Base-by-base conservation (phyloP, 2,113 vertebrate genomes). In the Mohoua ochrocephala region DNA sequence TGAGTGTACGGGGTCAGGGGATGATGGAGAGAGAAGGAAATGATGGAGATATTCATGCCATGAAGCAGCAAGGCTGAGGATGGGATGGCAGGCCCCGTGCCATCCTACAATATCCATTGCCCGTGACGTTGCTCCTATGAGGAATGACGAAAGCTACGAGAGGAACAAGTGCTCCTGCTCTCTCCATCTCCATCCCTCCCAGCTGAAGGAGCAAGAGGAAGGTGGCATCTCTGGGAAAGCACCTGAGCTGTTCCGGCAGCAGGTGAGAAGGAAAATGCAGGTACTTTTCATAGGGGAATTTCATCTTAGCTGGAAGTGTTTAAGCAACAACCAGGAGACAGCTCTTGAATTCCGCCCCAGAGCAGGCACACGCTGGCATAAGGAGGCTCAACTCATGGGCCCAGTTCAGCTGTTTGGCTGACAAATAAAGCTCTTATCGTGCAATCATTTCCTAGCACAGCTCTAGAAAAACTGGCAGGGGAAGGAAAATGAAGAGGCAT, bases 381-480 rank as follows among this genome's bases (percentile, higher is more conserved):
- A 63, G 56, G 33, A 91, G 22, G 44, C 45, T 88, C 71, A 80
- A 6, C n/a, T 69, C 76, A 24, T 0, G 21, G 76, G 45, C 42
- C 44, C 21, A 71, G 45, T 57, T 70, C 71, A 85, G 85, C 11
- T 73, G 85, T 77, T 41, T 77, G 71, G 45, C 50, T 81, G 71
- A 56, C 21, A 28, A 49, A 59, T 21, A 77, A 80, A 77, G 24
- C 50, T 70, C 75, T 77, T 26, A 2, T 67, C 5, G 0, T 50
- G 50, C 75, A 70, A 65, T 30, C 10, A 2, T 23, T 69, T 42
- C 71, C 68, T 47, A 93, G 75, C 67, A 86, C 17, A 56, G 71
- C 50, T 88, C 82, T 59, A 89, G 42, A 54, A 94, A 77, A 96
- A 18, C 56, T 68, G 68, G 82, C 79, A 96, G 73, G 18, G 59